A percentile compares a stretch with the other conserved stretches of the same genome.
Conservation (phyloP, 2,797 vertebrate genomes). For the Pipistrellus pygmaeus region DNA sequence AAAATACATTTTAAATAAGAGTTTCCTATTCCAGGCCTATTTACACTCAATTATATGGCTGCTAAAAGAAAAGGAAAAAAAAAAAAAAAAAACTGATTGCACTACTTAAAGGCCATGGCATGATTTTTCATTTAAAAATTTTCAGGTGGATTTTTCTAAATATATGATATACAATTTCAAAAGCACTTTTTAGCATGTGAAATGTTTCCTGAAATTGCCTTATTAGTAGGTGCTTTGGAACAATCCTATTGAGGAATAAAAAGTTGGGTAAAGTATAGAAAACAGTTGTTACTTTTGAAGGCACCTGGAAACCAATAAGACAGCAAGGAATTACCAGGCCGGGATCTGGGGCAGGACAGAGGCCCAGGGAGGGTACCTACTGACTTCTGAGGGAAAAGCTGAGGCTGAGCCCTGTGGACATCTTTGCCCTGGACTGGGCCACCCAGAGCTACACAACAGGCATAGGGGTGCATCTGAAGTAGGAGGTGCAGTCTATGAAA, state of each 20-base stretch:
- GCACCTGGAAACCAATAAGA: background rate
- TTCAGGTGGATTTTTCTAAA: background rate
- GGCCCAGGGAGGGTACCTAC: background rate
- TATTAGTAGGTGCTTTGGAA: background rate
- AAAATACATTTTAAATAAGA: conserved; percentile 2
- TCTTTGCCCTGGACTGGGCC: background rate
- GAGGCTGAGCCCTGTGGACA: background rate
- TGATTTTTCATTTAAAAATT: background rate
- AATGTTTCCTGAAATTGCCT: background rate
- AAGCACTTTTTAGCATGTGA: background rate
- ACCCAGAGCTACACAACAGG: background rate
- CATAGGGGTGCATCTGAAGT: background rate
- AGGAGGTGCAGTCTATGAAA: background rate
- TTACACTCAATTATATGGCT: conserved; percentile 21
- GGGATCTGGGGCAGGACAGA: background rate
- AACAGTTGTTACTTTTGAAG: background rate
- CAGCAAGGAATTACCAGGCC: background rate
- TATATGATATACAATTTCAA: background rate
- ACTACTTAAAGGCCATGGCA: background rate
- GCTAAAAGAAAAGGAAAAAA: background rate
- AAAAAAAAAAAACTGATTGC: background rate
- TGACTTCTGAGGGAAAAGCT: background rate
- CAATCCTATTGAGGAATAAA: background rate
- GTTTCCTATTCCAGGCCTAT: conserved; percentile 1
- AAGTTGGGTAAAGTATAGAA: background rate